These are phyloP conservation scores for Lophotis ruficrista DNA, from an alignment of 2,113 vertebrate species.

Conservation along the genomic window DNA sequence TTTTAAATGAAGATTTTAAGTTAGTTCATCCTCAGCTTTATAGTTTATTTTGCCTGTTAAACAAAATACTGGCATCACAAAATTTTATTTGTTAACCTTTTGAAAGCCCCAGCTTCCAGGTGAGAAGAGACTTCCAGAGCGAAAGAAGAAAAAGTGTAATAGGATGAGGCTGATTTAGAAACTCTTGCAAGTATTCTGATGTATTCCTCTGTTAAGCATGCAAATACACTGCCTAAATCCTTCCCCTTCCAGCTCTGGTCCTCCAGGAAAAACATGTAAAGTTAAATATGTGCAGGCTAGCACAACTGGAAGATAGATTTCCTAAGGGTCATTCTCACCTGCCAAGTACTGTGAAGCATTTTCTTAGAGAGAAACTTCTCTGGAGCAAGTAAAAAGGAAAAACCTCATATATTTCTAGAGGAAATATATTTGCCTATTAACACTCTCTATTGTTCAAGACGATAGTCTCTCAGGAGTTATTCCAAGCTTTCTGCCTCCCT, in stretches of 20 bases:
- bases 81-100: neutral
- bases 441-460: neutral
- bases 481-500: neutral
- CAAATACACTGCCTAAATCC: neutral
- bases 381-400: neutral
- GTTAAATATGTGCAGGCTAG: neutral
- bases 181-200: neutral
- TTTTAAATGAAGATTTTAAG: neutral
- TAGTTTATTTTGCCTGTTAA: neutral
- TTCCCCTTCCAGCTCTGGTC: neutral
- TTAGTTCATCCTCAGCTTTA: neutral
- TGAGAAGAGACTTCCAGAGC: neutral
- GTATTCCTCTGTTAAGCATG: neutral
- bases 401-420: neutral
- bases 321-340: neutral
- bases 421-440: neutral
- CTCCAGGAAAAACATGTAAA: neutral
- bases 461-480: neutral
- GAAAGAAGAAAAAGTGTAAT: neutral
- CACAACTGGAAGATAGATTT: neutral
- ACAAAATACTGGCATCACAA: neutral
- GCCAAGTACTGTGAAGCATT: neutral
- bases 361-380: neutral
- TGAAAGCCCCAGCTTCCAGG: neutral
- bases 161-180: neutral